Evolutionary conservation across 2,888 invertebrate genomes (phyloP), one percentile per base, ranked within the genome.

Genomic region (Panopea generosa): DNA sequence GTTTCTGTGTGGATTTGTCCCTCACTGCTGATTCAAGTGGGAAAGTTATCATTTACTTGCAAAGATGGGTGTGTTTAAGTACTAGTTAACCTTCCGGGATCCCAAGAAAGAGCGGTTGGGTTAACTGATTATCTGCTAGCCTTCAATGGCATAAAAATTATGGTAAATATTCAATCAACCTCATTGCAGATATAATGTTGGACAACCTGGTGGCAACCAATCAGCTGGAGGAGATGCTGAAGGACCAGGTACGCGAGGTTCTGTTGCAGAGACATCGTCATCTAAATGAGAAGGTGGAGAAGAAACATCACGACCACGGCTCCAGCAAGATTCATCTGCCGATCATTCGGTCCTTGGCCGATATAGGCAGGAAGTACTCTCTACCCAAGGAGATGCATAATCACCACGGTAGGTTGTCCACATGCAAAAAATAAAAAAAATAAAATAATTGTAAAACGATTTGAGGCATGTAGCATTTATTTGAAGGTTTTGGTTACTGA

Each of bases 301-400:
- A 84, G 38, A 50, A 40, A 18, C 84, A 87, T 60, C 73, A 79
- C 50, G 86, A 88, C 29, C 78, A 82, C 27, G 68, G 80, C 16
- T 76, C 84, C 16, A 84, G 86, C 59, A 85, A 84, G 56, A 84
- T 87, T 47, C 95, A 96, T 83, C 94, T 92, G 20, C 91, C 92
- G 1, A 79, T 92, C 38, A 90, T 92, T 62, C 84, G 99, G 77
- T 98, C 98, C 7, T 94, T 99, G 87, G 98, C 99, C 24, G 99
- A 99, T 92, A 99, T 99, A 89, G 98, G 98, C 84, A 95, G 96
- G 81, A 98, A 97, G 93, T 97, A 98, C 93, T 98, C 98, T 60
- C 88, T 90, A 53, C 90, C 90, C 0, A 61, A 68, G 47, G 80
- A 80, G 20, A 69, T 80, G 69, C 59, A 69, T 20, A 49, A 77